Evolutionary conservation across 2,888 invertebrate genomes (phyloP), one percentile per base, ranked within the genome.

Genomic region (Tortricodes alternella): DNA sequence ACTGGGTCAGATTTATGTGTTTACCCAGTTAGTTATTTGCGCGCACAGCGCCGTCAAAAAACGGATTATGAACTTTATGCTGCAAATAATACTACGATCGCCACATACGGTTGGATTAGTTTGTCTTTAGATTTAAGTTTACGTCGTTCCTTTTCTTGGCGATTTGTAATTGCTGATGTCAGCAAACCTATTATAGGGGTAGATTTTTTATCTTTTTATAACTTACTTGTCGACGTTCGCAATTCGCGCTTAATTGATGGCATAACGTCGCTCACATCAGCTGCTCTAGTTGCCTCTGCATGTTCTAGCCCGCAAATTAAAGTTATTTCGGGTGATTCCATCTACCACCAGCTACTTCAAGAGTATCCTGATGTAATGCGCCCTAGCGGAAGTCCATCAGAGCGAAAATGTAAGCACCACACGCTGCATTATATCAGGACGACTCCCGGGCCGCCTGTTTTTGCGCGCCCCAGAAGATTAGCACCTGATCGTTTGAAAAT

Each of bases 161-260:
- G 43, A 5, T 51, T 43, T 43, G 5, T 39, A 2, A 16, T 52
- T 1, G 52, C 44, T 9, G 52, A 52, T 19, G 53, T 53, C 2
- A 37, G 32, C 9, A 53, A 53, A 15, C 46, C 53, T 4, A 53
- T 46, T n/a, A 52, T 51, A 16, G 41, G 23, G 7, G 39, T 39
- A 16, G n/a, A n/a, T n/a, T n/a, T n/a, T n/a, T n/a, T n/a, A n/a
- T n/a, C n/a, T n/a, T n/a, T n/a, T n/a, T n/a, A 32, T 13, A 19
- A 13, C n/a, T 32, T 46, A 18, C 11, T 44, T 8, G 52, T 52
- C 19, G 37, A 44, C 27, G 18, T 44, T 37, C 37, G 35, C 2
- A 34, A 52, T 34, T 5, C 23, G n/a, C 35, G 41, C 5, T 65
- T 2, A 65, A 60, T 13, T 51, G 59, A 18, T 66, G 64, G n/a